Conservation (phyloP, 2,113 vertebrate genomes). For the Trichechus manatus region DNA sequence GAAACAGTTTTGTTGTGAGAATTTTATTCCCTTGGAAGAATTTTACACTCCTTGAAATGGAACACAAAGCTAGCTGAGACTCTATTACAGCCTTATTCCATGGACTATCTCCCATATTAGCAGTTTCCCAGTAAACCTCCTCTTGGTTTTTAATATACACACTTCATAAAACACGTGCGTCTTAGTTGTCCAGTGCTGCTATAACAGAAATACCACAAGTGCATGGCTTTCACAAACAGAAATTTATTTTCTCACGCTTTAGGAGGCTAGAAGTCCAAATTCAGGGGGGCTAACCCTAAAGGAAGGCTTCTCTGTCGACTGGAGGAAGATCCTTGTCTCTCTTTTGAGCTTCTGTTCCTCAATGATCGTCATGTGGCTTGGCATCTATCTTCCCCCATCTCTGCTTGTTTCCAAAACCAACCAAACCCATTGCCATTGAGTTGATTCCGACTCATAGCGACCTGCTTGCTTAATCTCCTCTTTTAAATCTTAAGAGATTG, state of each 20-base stretch:
- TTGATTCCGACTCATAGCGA: too few relatives aligned
- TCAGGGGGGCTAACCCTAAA: not conserved
- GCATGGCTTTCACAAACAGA: not conserved
- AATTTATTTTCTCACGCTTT: not conserved
- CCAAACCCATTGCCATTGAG: too few relatives aligned
- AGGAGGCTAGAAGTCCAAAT: not conserved
- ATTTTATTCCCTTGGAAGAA: conserved; percentile 32
- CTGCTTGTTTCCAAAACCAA: not conserved
- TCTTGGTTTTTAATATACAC: not conserved
- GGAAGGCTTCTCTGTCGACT: not conserved
- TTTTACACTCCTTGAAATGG: not conserved
- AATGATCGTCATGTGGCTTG: not conserved
- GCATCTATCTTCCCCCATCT: not conserved
- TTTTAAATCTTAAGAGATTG: not conserved
- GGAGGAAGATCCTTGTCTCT: not conserved
- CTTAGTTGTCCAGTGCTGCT: not conserved
- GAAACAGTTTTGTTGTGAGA: not conserved
- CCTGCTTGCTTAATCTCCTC: not conserved
- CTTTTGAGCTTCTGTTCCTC: not conserved
- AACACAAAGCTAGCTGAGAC: not conserved
- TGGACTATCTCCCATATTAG: not conserved
- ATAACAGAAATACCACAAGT: not conserved
- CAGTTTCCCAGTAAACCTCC: not conserved
- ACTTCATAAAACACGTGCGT: not conserved
- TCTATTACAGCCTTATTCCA: not conserved